Percentiles rank a stretch among this genome's conserved stretches.
Conservation (phyloP, 2,113 vertebrate genomes). For the Calyptomena viridis region DNA sequence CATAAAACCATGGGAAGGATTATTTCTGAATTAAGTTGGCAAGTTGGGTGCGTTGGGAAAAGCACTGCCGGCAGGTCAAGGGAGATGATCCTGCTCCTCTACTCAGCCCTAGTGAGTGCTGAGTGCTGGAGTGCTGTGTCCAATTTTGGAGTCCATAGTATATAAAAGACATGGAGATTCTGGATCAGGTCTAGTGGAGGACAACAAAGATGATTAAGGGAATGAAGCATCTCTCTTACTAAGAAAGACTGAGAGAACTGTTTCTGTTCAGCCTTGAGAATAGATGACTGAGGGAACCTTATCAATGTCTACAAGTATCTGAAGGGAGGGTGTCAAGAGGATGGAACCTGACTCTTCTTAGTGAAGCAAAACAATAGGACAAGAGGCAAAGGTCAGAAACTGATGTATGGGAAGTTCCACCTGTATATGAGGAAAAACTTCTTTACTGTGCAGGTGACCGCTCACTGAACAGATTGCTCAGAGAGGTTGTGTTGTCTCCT, state of each 20-base stretch:
- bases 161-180: background rate
- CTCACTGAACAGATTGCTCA: background rate
- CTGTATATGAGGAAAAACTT: background rate
- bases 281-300: background rate
- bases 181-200: background rate
- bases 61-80: fast-evolving
- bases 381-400: fast-evolving
- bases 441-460: background rate
- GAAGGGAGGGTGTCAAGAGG: background rate
- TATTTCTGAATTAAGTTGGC: background rate
- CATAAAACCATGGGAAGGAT: background rate
- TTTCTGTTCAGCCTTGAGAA: background rate
- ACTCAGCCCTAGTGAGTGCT: background rate
- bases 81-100: background rate
- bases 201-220: background rate
- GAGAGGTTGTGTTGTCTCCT: fast-evolving
- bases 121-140: background rate
- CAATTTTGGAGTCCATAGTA: background rate
- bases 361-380: background rate
- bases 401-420: fast-evolving
- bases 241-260: background rate
- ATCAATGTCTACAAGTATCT: background rate
- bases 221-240: fast-evolving
- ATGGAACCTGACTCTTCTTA: background rate
- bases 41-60: background rate